Conservation (phyloP, 2,888 invertebrate species). For the Leptogaster cylindrica region DNA sequence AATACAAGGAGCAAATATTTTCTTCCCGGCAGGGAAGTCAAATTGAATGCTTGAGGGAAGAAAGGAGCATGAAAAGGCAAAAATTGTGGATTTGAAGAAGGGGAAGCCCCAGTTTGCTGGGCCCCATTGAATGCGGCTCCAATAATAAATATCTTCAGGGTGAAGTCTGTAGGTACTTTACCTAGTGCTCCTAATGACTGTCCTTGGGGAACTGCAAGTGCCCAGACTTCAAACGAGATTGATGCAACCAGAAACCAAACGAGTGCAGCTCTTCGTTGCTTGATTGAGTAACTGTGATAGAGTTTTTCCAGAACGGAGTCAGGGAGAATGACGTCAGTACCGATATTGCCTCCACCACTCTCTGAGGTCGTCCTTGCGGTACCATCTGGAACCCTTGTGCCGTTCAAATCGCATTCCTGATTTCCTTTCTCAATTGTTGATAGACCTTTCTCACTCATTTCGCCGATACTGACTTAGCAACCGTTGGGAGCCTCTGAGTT, state of each 20-base stretch:
- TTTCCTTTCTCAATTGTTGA: constrained; percentile 4
- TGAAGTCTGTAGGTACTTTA: constrained; percentile 6
- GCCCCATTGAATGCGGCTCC: too few relatives aligned
- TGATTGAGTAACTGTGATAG: constrained; percentile 74
- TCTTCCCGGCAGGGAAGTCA: too few relatives aligned
- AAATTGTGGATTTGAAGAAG: too few relatives aligned
- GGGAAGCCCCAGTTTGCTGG: too few relatives aligned
- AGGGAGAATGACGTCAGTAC: constrained; percentile 57
- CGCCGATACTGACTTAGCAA: neutral
- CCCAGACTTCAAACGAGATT: constrained; percentile 71
- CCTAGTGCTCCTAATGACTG: constrained; percentile 55
- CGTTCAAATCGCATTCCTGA: neutral
- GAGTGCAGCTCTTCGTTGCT: constrained; percentile 74
- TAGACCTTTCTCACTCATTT: constrained; percentile 32
- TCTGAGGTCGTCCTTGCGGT: neutral
- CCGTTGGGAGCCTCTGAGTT: neutral
- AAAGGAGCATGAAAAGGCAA: too few relatives aligned
- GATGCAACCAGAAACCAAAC: constrained; percentile 73
- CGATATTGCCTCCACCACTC: constrained; percentile 12
- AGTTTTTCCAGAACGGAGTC: constrained; percentile 72
- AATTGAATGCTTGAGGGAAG: too few relatives aligned
- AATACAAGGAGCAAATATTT: constrained; percentile 6
- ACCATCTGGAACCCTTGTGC: constrained; percentile 9
- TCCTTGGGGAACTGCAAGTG: constrained; percentile 65
- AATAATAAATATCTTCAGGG: neutral